These are phyloP conservation scores for Macrochelys suwanniensis DNA, from an alignment of 2,797 vertebrate species.

Conservation along the genomic window DNA sequence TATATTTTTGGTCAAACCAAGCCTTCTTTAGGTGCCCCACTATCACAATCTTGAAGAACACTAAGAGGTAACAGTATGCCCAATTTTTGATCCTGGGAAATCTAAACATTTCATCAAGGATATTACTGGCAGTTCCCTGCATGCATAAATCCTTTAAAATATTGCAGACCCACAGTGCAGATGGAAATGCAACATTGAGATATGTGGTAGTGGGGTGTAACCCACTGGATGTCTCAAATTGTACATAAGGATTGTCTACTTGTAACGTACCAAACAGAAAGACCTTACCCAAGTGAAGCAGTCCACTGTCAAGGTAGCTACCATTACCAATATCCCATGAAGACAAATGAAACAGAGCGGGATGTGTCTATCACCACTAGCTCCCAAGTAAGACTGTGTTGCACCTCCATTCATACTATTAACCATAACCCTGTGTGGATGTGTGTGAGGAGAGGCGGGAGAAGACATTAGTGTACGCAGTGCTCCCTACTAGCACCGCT, in stretches of 20 bases:
- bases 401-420: rapidly evolving
- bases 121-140: not conserved
- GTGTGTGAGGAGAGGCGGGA: not conserved
- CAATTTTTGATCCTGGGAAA: constrained; percentile 71
- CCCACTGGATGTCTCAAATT: constrained; percentile 15
- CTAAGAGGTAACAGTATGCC: constrained; percentile 64
- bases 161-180: constrained; percentile 64
- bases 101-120: constrained; percentile 68
- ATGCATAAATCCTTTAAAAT: constrained; percentile 70
- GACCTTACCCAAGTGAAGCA: constrained; percentile 11
- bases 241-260: constrained; percentile 18
- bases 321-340: not conserved
- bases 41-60: constrained; percentile 25
- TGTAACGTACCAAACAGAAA: constrained; percentile 1
- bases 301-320: not conserved
- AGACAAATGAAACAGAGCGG: constrained; percentile 2
- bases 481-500: not conserved
- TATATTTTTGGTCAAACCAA: constrained; percentile 5
- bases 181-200: constrained; percentile 68
- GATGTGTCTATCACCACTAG: not conserved
- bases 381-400: not conserved
- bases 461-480: not conserved
- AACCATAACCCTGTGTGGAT: not conserved
- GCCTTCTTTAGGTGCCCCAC: not conserved
- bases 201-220: constrained; percentile 45